Percentiles rank a stretch among this genome's conserved stretches.
Conservation (phyloP, 1,140 invertebrate species). For the Nylanderia fulva region DNA sequence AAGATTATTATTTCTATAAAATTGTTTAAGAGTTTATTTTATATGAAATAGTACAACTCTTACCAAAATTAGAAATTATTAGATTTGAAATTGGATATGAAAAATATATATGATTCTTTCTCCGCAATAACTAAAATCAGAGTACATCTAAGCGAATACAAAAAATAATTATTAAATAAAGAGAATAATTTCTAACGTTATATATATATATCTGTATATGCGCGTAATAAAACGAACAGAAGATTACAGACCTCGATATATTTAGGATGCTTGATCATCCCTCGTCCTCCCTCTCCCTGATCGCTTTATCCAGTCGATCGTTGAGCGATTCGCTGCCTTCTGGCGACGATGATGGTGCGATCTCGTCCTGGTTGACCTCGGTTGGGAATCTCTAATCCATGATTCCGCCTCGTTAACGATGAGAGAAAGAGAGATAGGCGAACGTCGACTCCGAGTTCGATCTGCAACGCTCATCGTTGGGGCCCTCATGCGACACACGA, state of each 20-base stretch:
- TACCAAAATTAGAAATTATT: neutral
- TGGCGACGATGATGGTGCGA: slow-evolving; percentile 21
- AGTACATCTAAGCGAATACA: too few species aligned
- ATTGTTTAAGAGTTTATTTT: neutral
- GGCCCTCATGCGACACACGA: slow-evolving; percentile 14
- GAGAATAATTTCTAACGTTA: too few species aligned
- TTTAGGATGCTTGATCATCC: neutral
- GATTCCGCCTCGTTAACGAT: slow-evolving; percentile 79
- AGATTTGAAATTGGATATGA: too few species aligned
- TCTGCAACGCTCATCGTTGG: too few species aligned
- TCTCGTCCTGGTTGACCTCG: slow-evolving; percentile 74
- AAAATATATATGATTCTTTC: neutral
- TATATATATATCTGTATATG: too few species aligned
- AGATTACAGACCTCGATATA: neutral
- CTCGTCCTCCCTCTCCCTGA: neutral
- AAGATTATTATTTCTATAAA: neutral
- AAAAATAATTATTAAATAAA: neutral
- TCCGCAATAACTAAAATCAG: neutral
- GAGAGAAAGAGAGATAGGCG: neutral
- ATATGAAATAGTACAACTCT: neutral
- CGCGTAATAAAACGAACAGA: neutral
- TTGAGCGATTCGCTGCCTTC: slow-evolving; percentile 43
- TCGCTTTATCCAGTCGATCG: slow-evolving; percentile 43
- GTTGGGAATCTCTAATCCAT: slow-evolving; percentile 84
- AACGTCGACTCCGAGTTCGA: too few species aligned